Evolutionary conservation across 1,140 invertebrate genomes (phyloP).

Genomic region (Argopecten irradians): DNA sequence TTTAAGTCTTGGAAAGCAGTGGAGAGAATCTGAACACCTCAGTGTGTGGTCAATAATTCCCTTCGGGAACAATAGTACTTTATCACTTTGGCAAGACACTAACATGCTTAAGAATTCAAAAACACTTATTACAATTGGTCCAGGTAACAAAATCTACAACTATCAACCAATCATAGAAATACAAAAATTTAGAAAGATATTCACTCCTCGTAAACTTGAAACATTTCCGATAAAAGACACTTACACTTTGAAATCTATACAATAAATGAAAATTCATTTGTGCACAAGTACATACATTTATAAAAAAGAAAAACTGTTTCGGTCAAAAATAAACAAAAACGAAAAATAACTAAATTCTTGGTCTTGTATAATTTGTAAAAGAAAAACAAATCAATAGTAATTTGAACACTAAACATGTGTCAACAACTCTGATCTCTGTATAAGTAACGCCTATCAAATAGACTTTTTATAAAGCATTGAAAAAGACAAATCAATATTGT

Average conservation of each 20-base stretch:
- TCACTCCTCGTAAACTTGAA: background rate
- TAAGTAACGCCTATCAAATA: background rate
- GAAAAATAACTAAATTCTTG: background rate
- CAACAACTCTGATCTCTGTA: background rate
- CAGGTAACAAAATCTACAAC: background rate
- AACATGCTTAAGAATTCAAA: background rate
- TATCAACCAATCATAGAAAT: background rate
- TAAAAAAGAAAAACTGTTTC: background rate
- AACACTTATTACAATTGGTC: background rate
- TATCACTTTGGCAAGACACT: slow-evolving; percentile 1
- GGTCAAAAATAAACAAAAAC: background rate
- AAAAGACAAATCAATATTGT: background rate
- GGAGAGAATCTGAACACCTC: background rate
- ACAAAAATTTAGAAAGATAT: background rate
- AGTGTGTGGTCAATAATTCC: background rate
- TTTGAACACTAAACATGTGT: background rate
- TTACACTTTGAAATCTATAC: background rate
- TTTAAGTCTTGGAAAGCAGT: background rate
- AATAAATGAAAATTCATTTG: background rate
- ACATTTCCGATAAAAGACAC: background rate
- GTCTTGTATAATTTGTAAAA: background rate
- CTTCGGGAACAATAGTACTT: background rate
- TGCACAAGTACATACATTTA: background rate
- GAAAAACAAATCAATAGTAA: background rate
- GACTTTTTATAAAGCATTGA: background rate